Conservation (phyloP, 2,797 vertebrate genomes). For the Tenualosa ilisha region DNA sequence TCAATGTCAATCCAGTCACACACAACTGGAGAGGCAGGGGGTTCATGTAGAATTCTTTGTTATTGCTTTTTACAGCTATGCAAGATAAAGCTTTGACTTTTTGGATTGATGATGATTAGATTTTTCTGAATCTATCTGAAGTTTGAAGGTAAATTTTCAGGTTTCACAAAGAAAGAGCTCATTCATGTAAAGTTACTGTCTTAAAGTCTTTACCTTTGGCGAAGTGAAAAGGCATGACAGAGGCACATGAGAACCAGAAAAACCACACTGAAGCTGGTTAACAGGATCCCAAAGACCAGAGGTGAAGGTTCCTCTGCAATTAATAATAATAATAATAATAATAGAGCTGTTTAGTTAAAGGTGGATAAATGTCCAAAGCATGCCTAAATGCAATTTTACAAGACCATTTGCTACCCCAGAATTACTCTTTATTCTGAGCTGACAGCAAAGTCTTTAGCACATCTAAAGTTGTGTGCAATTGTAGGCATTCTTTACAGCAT, state of each 20-base stretch:
- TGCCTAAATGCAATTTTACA: no score
- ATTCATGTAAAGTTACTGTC: background rate
- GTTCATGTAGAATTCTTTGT: background rate
- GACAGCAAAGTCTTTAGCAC: no score
- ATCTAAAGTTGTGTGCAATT: no score
- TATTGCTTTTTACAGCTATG: background rate
- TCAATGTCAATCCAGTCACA: background rate
- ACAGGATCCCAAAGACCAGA: background rate
- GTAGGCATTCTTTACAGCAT: no score
- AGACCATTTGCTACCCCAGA: no score
- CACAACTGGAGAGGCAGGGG: background rate
- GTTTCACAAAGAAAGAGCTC: background rate
- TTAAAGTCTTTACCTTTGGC: constrained; percentile 71
- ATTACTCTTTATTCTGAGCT: no score
- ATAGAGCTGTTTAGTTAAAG: no score
- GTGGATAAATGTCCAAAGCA: no score
- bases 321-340: no score
- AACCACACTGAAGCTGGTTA: constrained; percentile 26
- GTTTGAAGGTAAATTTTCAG: background rate
- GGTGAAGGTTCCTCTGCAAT: constrained; percentile 57
- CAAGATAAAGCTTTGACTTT: background rate
- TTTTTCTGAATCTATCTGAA: background rate
- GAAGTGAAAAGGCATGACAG: constrained; percentile 63
- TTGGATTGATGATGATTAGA: no score
- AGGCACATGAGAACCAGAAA: constrained; percentile 58